These are phyloP conservation scores for Halcyon chelicuti DNA, from an alignment of 2,797 vertebrate species.

Conservation along the genomic window DNA sequence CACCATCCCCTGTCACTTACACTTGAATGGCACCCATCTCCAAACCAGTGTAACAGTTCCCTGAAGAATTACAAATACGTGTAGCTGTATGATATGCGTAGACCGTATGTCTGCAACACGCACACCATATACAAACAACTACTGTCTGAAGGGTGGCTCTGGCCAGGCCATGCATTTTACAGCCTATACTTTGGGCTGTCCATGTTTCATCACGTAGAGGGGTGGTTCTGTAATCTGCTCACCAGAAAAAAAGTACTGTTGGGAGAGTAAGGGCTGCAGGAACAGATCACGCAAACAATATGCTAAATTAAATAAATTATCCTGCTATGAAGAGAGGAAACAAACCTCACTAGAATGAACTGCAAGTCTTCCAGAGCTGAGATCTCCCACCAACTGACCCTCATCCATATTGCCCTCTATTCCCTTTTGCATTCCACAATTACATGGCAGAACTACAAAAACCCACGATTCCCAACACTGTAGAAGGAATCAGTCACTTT, in stretches of 20 bases:
- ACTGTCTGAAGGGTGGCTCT: fast-evolving
- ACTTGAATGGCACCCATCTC: background rate
- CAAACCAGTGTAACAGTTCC: background rate
- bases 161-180: background rate
- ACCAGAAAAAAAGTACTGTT: background rate
- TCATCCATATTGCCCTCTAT: background rate
- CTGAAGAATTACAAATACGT: fast-evolving
- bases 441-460: background rate
- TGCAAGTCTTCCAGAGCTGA: background rate
- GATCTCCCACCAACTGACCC: background rate
- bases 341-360: background rate
- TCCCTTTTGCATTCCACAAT: background rate
- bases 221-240: background rate
- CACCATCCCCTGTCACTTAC: background rate
- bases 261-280: background rate
- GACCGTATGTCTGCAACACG: fast-evolving
- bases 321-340: background rate
- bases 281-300: background rate
- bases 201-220: background rate
- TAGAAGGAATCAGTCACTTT: background rate
- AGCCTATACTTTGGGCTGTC: background rate
- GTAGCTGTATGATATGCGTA: fast-evolving
- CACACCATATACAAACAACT: fast-evolving
- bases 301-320: background rate
- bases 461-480: background rate